A percentile compares a stretch with the other conserved stretches of the same genome.
phyloP scores from a whole-genome alignment of 1,140 invertebrate genomes.

The Rhynchophorus ferrugineus region DNA sequence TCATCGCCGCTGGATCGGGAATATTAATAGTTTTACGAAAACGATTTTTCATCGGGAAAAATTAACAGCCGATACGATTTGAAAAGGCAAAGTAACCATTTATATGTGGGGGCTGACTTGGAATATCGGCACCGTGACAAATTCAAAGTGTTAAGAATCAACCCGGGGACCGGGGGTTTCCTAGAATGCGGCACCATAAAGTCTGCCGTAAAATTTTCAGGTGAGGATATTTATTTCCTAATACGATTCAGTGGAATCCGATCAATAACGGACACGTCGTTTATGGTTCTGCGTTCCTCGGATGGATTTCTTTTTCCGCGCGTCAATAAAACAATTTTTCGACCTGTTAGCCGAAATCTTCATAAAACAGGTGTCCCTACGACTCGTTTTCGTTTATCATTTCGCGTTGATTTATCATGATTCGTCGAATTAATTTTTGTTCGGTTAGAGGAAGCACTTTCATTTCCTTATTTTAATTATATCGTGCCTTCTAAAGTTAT shows the following conservation, averaged over 20 bases:
- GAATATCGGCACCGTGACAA: constrained; percentile 22
- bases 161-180: constrained; percentile 9
- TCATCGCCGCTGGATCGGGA: constrained; percentile 16
- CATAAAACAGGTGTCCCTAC: no score
- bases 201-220: constrained; percentile 11
- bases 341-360: no score
- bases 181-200: constrained; percentile 15
- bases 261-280: neutral
- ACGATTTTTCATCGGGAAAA: constrained; percentile 25
- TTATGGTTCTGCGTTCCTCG: neutral
- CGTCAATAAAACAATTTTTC: no score
- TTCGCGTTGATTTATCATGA: no score
- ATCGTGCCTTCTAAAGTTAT: no score
- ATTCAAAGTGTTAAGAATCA: constrained; percentile 23
- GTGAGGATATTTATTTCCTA: constrained; percentile 2
- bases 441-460: no score
- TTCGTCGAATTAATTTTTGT: no score
- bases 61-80: constrained; percentile 21
- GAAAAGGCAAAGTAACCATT: constrained; percentile 21
- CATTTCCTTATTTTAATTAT: no score
- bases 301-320: no score
- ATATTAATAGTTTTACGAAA: constrained; percentile 24
- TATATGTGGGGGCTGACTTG: constrained; percentile 19
- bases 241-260: neutral
- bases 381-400: no score